Evolutionary conservation across 2,888 invertebrate genomes (phyloP).

Genomic region (Arenicola marina): DNA sequence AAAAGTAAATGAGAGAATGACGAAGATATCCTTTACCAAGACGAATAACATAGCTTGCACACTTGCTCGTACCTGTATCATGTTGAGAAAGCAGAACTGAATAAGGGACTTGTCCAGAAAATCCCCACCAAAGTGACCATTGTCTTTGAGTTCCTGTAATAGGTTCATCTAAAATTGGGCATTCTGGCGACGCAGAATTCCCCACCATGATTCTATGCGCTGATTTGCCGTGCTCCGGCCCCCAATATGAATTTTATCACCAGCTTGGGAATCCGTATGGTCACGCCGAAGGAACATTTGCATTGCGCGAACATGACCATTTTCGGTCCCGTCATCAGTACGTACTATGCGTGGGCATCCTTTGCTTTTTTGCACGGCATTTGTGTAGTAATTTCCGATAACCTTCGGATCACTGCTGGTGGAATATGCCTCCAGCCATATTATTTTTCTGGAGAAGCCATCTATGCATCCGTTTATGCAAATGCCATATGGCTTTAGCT

Average conservation of each 20-base stretch:
- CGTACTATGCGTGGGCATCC: background rate
- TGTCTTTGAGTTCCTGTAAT: background rate
- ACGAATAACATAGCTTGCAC: too few relatives aligned
- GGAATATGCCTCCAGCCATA: slow-evolving; percentile 30
- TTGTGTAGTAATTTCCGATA: slow-evolving; percentile 12
- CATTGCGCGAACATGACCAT: background rate
- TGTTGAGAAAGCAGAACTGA: background rate
- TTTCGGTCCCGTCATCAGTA: slow-evolving; percentile 6
- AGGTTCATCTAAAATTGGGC: background rate
- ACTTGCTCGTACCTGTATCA: background rate
- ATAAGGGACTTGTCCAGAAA: background rate
- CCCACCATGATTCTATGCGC: slow-evolving; percentile 1
- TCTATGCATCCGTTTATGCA: slow-evolving; percentile 36
- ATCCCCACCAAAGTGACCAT: background rate
- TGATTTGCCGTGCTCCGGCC: slow-evolving; percentile 7
- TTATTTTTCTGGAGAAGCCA: slow-evolving; percentile 30
- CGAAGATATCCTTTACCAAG: too few relatives aligned
- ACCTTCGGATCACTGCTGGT: slow-evolving; percentile 30
- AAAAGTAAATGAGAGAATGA: too few relatives aligned
- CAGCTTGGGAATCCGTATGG: background rate
- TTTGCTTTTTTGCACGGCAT: slow-evolving; percentile 2
- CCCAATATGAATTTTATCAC: background rate
- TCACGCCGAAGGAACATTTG: slow-evolving; percentile 1
- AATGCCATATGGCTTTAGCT: slow-evolving; percentile 33
- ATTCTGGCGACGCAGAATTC: background rate